These are phyloP conservation scores for Cataglyphis albicans DNA, from an alignment of 2,888 invertebrate species.

Conservation along the genomic window DNA sequence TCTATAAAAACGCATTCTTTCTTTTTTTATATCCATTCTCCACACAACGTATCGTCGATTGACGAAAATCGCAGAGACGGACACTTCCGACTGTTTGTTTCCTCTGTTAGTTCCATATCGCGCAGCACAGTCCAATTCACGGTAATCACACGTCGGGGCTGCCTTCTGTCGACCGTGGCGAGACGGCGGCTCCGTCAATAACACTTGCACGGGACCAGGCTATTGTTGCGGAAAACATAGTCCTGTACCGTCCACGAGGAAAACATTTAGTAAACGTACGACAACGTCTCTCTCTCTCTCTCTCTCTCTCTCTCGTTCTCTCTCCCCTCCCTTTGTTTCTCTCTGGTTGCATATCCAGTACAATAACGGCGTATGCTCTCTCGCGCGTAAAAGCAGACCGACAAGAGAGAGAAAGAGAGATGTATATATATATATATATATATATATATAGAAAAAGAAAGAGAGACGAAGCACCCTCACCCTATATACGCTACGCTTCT, in stretches of 20 bases:
- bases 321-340: not conserved
- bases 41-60: not conserved
- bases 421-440: not conserved
- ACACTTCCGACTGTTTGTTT: slow-evolving; percentile 45
- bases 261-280: slow-evolving; percentile 67
- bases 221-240: slow-evolving; percentile 53
- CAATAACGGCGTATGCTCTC: slow-evolving; percentile 7
- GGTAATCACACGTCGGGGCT: slow-evolving; percentile 49
- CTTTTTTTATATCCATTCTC: not conserved
- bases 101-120: slow-evolving; percentile 43
- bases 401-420: not conserved
- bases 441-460: not conserved
- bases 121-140: slow-evolving; percentile 47
- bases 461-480: slow-evolving; percentile 1
- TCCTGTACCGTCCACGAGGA: slow-evolving; percentile 45
- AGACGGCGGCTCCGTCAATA: slow-evolving; percentile 48
- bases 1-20: not conserved
- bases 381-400: slow-evolving; percentile 47
- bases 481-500: not conserved
- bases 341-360: not conserved
- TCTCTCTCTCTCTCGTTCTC: not conserved
- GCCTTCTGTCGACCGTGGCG: slow-evolving; percentile 45
- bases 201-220: slow-evolving; percentile 47
- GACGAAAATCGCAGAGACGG: slow-evolving; percentile 28
- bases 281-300: not conserved